These are phyloP conservation scores for roundworm (Caenorhabditis elegans) DNA, from an alignment of 1,140 invertebrate species.

Conservation along the genomic window WBcel235 BX284603.4:6819001-6819500, in stretches of 20 bases:
- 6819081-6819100: not conserved
- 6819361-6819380: not conserved
- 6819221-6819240: conserved; percentile 2
- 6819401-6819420: too few species aligned
- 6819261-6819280: not conserved
- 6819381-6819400: not conserved
- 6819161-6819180: not conserved
- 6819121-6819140: too few species aligned
- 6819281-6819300: conserved; percentile 11
- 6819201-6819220: not conserved
- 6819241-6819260: not conserved
- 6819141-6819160: too few species aligned
- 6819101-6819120: too few species aligned
- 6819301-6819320: not conserved
- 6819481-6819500: too few species aligned
- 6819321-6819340: not conserved
- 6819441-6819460: too few species aligned
- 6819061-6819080: too few species aligned
- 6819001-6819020: not conserved
- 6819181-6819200: too few species aligned
- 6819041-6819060: too few species aligned
- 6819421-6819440: too few species aligned
- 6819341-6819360: conserved; percentile 1
- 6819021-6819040: not conserved
- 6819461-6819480: too few species aligned